phyloP scores from a whole-genome alignment of 2,113 vertebrate species.

The Phyllostomus hastatus region DNA sequence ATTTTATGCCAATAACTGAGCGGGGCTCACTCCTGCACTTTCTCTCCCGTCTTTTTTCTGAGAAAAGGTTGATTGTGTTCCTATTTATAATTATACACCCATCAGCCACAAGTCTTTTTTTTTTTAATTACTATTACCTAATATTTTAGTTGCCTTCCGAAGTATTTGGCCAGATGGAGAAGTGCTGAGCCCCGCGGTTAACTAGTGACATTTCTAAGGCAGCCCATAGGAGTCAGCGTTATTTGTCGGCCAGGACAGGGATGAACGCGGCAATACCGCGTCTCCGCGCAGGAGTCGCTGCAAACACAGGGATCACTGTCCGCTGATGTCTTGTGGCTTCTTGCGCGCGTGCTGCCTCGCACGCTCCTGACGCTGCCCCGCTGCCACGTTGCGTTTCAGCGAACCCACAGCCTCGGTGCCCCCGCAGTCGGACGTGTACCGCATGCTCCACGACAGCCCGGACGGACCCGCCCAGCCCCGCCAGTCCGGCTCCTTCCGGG shows the following conservation, averaged over 20 bases:
- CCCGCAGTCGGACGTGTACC: slow-evolving; percentile 95
- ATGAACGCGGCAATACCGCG: background rate
- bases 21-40: background rate
- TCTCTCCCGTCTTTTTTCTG: background rate
- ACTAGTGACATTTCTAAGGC: background rate
- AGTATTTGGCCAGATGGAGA: background rate
- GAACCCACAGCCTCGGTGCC: slow-evolving; percentile 84
- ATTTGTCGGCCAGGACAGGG: background rate
- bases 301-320: background rate
- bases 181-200: background rate
- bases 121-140: background rate
- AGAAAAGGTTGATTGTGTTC: background rate
- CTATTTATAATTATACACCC: background rate
- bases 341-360: fast-evolving
- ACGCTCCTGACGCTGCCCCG: background rate
- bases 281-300: background rate
- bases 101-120: background rate
- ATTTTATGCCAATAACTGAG: background rate
- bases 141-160: background rate
- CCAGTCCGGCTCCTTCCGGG: slow-evolving; percentile 96
- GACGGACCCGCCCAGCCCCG: slow-evolving; percentile 88
- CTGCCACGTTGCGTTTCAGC: slow-evolving; percentile 73
- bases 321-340: background rate
- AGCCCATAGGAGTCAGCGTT: background rate
- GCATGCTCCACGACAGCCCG: slow-evolving; percentile 89